phyloP scores from a whole-genome alignment of 2,888 invertebrate species.

The Petrolisthes manimaculis region DNA sequence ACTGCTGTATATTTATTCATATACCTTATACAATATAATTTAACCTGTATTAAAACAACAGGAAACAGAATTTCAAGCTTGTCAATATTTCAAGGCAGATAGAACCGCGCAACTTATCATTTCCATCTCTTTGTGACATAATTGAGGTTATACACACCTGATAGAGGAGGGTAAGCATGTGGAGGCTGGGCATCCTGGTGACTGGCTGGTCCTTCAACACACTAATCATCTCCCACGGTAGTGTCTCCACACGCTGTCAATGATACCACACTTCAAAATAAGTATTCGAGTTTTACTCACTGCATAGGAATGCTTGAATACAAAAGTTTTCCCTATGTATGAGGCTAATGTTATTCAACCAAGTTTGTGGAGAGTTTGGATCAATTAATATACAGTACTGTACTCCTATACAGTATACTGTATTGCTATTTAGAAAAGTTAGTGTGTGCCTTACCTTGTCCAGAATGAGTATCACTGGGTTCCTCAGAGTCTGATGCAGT shows the following conservation, averaged over 20 bases:
- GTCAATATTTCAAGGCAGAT: background rate
- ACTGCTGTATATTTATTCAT: no score
- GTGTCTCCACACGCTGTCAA: conserved; percentile 78
- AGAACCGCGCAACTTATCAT: background rate
- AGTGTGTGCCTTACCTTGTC: conserved; percentile 63
- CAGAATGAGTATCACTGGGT: conserved; percentile 67
- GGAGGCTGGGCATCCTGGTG: conserved; percentile 79
- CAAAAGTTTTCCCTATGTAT: background rate
- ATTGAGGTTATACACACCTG: conserved; percentile 42
- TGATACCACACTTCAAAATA: no score
- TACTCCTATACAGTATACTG: background rate
- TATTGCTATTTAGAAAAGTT: no score
- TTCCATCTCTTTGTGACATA: background rate
- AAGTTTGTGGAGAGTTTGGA: background rate
- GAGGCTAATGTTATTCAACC: background rate
- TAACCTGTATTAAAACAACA: no score
- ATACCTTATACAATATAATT: no score
- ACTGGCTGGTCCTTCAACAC: conserved; percentile 78
- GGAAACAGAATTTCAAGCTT: no score
- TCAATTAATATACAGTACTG: background rate
- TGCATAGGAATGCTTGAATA: background rate
- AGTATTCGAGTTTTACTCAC: no score
- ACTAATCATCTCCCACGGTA: conserved; percentile 85
- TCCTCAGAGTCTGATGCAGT: conserved; percentile 51
- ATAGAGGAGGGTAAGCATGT: conserved; percentile 69